A percentile compares a stretch with the other conserved stretches of the same genome.
Evolutionary conservation across 1,140 invertebrate genomes (phyloP).

Genomic region (Mycetomoellerius zeteki): DNA sequence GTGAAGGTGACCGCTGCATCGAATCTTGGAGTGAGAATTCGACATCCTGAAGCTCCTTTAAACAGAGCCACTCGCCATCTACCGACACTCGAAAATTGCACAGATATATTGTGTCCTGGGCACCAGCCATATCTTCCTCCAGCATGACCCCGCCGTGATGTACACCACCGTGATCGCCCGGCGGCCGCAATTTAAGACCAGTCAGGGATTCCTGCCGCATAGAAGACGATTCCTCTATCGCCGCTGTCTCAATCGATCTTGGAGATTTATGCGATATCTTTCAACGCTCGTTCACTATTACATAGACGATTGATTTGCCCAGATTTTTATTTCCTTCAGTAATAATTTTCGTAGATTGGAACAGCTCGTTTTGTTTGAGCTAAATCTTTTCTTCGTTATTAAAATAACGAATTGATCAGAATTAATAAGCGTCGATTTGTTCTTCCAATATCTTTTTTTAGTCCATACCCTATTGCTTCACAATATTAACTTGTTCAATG

Average conservation of each 20-base stretch:
- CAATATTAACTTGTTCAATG: not conserved
- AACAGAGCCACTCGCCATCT: constrained; percentile 98
- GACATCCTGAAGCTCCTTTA: constrained; percentile 97
- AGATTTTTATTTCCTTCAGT: not conserved
- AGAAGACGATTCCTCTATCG: constrained; percentile 73
- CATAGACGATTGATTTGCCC: not conserved
- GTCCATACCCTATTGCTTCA: not conserved
- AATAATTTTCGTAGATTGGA: constrained; percentile 4
- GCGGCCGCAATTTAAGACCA: constrained; percentile 81
- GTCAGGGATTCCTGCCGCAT: constrained; percentile 84
- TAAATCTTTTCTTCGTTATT: not conserved
- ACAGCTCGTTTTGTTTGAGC: not conserved
- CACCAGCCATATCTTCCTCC: constrained; percentile 92
- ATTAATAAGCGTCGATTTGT: not conserved
- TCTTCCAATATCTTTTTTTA: not conserved
- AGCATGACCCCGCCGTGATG: constrained; percentile 85
- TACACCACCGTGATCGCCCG: constrained; percentile 83
- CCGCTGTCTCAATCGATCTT: not conserved
- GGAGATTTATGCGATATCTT: constrained; percentile 25
- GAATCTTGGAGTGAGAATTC: constrained; percentile 92
- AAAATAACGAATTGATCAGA: not conserved
- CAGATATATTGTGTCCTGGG: constrained; percentile 98
- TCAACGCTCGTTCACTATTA: constrained; percentile 25
- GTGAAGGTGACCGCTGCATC: constrained; percentile 88
- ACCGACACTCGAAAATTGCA: constrained; percentile 99